Evolutionary conservation across 2,797 vertebrate genomes (phyloP).

Genomic region (Mormyrus proboscirostris): DNA sequence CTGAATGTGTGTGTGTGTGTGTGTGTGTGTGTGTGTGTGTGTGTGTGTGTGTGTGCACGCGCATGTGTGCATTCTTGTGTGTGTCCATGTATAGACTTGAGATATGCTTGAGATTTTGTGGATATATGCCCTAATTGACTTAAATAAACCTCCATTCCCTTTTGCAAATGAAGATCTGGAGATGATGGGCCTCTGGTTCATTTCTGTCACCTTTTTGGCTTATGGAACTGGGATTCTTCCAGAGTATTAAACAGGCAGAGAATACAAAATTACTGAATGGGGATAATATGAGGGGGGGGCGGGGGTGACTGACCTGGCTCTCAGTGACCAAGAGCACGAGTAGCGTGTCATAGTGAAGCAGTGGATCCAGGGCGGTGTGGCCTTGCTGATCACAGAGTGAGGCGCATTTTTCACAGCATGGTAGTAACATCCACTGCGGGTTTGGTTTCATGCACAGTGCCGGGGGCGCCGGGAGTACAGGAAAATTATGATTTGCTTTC

Average conservation of each 20-base stretch:
- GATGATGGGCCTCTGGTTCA: neutral
- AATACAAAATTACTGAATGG: neutral
- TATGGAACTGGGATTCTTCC: neutral
- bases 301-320: neutral
- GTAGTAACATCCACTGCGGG: slow-evolving; percentile 4
- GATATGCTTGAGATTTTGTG: neutral
- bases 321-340: neutral
- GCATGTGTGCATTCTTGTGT: neutral
- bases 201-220: neutral
- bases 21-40: neutral
- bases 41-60: neutral
- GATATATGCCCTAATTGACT: neutral
- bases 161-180: neutral
- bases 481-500: slow-evolving; percentile 15
- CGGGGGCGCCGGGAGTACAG: neutral
- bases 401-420: neutral
- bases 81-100: neutral
- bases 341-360: neutral
- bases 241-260: neutral
- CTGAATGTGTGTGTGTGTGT: too few species aligned
- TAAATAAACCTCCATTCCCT: neutral
- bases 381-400: neutral
- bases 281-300: neutral
- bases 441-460: neutral
- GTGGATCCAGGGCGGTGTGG: neutral